A percentile compares a stretch with the other conserved stretches of the same genome.
Evolutionary conservation across 1,140 invertebrate genomes (phyloP).

Genomic region (Geopemphigus sp.): DNA sequence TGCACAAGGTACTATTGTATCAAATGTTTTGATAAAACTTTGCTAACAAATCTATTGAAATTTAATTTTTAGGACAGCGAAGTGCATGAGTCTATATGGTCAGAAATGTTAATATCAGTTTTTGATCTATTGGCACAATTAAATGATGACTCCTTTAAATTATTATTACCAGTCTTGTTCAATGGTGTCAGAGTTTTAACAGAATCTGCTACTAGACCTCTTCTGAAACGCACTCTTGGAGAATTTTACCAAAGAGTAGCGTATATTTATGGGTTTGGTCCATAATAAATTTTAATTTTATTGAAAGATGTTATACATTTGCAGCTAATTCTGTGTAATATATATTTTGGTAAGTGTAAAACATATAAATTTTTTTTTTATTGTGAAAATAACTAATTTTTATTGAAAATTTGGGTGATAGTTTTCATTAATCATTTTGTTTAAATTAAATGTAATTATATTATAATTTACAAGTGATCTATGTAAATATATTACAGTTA

Average conservation of each 20-base stretch:
- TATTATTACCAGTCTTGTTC: slow-evolving; percentile 65
- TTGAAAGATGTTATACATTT: not conserved
- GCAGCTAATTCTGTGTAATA: no score
- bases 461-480: no score
- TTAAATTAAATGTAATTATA: no score
- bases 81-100: slow-evolving; percentile 65
- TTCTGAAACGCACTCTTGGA: slow-evolving; percentile 63
- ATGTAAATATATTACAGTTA: no score
- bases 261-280: slow-evolving; percentile 62
- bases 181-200: slow-evolving; percentile 64
- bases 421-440: no score
- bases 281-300: slow-evolving; percentile 52
- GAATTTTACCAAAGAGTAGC: slow-evolving; percentile 63
- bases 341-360: not conserved
- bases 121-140: slow-evolving; percentile 63
- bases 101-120: slow-evolving; percentile 63
- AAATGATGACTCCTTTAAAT: slow-evolving; percentile 61
- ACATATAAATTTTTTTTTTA: no score
- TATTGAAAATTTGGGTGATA: not conserved
- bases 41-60: not conserved
- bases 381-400: not conserved
- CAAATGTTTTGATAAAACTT: not conserved
- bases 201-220: slow-evolving; percentile 62
- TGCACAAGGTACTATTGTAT: slow-evolving; percentile 69
- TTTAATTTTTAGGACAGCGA: slow-evolving; percentile 62